Conservation (phyloP, 2,888 invertebrate genomes). For the Ichneumoninae sp. region DNA sequence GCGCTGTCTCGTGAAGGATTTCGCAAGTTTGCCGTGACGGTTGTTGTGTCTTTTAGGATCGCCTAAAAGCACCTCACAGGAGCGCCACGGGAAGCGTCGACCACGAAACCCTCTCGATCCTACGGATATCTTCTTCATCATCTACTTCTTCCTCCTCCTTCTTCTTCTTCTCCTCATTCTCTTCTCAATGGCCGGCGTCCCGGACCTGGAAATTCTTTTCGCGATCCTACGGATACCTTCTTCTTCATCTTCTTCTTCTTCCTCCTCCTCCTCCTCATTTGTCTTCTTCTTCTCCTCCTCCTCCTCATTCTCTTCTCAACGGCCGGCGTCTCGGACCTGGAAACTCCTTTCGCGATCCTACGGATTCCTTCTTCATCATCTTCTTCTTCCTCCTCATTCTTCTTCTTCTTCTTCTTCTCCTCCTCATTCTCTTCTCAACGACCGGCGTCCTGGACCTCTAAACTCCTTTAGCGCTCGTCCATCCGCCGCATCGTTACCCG, state of each 20-base stretch:
- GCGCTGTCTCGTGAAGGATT: neutral
- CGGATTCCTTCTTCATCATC: too few species aligned
- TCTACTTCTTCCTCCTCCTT: slow-evolving; percentile 46
- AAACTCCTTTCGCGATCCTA: too few species aligned
- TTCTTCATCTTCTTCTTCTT: too few species aligned
- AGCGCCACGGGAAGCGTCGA: slow-evolving; percentile 27
- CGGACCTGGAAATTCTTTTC: too few species aligned
- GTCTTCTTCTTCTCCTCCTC: too few species aligned
- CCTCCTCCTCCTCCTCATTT: too few species aligned
- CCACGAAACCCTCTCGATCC: slow-evolving; percentile 56
- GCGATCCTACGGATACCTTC: too few species aligned
- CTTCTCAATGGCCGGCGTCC: too few species aligned
- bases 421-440: slow-evolving; percentile 4
- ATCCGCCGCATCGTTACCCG: slow-evolving; percentile 22
- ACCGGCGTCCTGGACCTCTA: neutral
- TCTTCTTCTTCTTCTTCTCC: slow-evolving; percentile 37
- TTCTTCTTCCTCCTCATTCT: neutral
- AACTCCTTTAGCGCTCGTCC: slow-evolving; percentile 6
- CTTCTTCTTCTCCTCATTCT: neutral
- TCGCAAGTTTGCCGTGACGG: slow-evolving; percentile 1
- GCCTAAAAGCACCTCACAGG: neutral
- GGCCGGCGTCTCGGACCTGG: too few species aligned
- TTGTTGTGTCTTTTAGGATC: neutral
- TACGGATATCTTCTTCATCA: slow-evolving; percentile 13
- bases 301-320: too few species aligned